Conservation (phyloP, 2,113 vertebrate species). For the Dendrocopos noguchii region DNA sequence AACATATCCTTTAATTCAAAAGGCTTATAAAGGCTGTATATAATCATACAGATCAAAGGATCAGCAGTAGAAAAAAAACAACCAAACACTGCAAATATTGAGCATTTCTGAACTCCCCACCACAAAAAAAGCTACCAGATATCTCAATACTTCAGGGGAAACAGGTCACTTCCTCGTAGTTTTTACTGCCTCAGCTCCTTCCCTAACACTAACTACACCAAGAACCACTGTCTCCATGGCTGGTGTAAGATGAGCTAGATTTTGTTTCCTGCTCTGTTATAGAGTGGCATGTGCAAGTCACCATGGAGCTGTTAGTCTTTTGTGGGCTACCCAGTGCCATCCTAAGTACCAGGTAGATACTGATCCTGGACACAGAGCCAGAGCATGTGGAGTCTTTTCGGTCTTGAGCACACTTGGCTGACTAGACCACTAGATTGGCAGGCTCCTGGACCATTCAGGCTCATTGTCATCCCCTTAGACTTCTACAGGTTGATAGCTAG, state of each 20-base stretch:
- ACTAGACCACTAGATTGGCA: not conserved
- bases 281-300: not conserved
- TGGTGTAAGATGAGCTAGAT: not conserved
- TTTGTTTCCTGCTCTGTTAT: not conserved
- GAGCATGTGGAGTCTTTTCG: rapidly evolving
- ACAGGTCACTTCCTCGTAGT: not conserved
- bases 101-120: not conserved
- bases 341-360: not conserved
- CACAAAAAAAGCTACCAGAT: not conserved
- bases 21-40: not conserved
- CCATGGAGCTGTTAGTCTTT: not conserved
- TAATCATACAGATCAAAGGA: not conserved
- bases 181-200: not conserved
- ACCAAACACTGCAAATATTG: not conserved
- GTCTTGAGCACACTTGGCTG: not conserved
- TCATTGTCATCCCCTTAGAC: not conserved
- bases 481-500: not conserved
- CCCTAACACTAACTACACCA: not conserved
- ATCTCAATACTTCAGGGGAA: not conserved
- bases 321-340: not conserved
- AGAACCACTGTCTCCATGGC: not conserved
- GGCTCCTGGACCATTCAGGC: not conserved
- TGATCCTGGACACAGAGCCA: not conserved
- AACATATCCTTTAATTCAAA: not conserved
- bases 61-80: not conserved